Evolutionary conservation across 2,888 invertebrate species (phyloP).

Genomic region (Agrilus mali): DNA sequence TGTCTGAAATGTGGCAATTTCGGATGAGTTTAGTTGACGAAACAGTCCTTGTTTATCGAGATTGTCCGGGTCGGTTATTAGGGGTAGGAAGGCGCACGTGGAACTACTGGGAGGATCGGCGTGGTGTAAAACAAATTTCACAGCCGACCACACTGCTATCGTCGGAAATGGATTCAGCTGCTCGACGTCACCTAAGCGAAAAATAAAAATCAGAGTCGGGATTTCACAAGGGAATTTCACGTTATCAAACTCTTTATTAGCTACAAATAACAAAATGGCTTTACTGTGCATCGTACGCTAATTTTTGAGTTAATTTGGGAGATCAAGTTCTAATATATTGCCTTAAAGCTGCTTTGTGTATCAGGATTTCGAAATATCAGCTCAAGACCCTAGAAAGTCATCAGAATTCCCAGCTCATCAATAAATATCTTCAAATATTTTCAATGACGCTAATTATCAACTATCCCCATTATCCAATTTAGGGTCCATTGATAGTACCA

Average conservation of each 20-base stretch:
- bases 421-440: too few species aligned
- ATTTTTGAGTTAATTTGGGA: too few species aligned
- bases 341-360: too few species aligned
- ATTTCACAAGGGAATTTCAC: not conserved
- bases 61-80: constrained; percentile 71
- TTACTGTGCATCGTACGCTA: too few species aligned
- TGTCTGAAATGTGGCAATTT: constrained; percentile 34
- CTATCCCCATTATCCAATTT: too few species aligned
- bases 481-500: too few species aligned
- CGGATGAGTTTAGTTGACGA: constrained; percentile 38
- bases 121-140: constrained; percentile 63
- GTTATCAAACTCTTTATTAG: not conserved
- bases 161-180: constrained; percentile 75
- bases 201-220: not conserved
- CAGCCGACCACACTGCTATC: constrained; percentile 88
- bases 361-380: too few species aligned
- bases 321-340: too few species aligned
- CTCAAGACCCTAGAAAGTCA: too few species aligned
- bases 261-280: too few species aligned
- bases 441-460: too few species aligned
- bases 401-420: too few species aligned
- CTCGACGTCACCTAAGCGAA: constrained; percentile 38
- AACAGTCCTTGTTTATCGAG: constrained; percentile 62
- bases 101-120: constrained; percentile 39
- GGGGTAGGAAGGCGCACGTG: constrained; percentile 66